Conservation (phyloP, 2,888 invertebrate species). For the Amblyjoppa proteus region DNA sequence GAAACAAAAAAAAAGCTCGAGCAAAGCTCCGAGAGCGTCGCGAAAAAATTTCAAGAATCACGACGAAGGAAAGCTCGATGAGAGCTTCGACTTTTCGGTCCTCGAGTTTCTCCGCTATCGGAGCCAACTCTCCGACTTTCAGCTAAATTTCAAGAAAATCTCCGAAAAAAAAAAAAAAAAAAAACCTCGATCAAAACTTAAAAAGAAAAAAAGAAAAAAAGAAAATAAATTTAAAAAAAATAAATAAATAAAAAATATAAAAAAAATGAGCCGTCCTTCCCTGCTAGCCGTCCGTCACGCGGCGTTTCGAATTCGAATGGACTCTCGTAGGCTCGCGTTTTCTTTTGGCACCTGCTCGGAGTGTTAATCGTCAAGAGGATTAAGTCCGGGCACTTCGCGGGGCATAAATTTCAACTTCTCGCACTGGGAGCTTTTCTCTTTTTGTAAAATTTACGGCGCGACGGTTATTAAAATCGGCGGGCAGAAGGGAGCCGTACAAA, state of each 20-base stretch:
- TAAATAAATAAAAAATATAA: neutral
- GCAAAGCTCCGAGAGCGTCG: too few species aligned
- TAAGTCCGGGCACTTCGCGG: neutral
- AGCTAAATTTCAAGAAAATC: too few species aligned
- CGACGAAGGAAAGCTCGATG: neutral
- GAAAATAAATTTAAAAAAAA: neutral
- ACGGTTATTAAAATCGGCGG: too few species aligned
- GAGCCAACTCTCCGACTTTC: too few species aligned
- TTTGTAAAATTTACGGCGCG: conserved; percentile 34
- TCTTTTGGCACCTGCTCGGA: conserved; percentile 10
- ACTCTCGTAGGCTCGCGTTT: neutral
- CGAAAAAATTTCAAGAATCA: too few species aligned
- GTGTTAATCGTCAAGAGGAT: conserved; percentile 12
- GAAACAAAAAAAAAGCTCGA: neutral
- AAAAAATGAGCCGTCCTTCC: neutral
- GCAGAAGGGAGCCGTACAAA: too few species aligned
- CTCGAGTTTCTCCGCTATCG: too few species aligned
- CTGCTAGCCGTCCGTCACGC: neutral
- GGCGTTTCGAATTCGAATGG: neutral
- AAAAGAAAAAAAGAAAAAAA: too few species aligned
- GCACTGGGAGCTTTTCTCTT: neutral
- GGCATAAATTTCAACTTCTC: neutral
- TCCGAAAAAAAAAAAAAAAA: neutral
- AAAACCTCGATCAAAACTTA: neutral
- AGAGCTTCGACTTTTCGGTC: too few species aligned